phyloP scores from a whole-genome alignment of 2,797 vertebrate species.

The Lemur catta region DNA sequence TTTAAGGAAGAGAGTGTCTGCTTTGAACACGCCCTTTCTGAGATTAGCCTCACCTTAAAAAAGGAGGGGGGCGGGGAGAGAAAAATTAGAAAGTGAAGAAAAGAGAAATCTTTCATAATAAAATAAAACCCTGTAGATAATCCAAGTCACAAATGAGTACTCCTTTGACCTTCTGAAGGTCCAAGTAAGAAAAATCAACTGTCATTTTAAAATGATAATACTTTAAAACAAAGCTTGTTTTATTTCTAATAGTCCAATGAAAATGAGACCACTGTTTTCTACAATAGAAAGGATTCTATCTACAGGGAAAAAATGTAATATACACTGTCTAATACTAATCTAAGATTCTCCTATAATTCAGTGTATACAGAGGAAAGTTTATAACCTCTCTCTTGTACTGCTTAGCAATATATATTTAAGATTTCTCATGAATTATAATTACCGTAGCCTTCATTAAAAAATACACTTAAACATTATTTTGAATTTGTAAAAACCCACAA shows the following conservation, averaged over 20 bases:
- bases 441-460: background rate
- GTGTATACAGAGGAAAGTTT: background rate
- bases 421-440: background rate
- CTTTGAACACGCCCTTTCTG: slow-evolving; percentile 84
- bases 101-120: background rate
- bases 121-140: background rate
- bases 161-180: slow-evolving; percentile 1
- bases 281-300: background rate
- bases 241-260: background rate
- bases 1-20: slow-evolving; percentile 79
- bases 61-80: background rate
- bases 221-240: background rate
- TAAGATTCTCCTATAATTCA: background rate
- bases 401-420: background rate
- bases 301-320: background rate
- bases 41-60: slow-evolving; percentile 89
- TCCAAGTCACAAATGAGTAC: background rate
- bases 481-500: background rate
- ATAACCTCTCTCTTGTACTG: background rate
- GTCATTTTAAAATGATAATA: background rate
- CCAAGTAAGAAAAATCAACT: slow-evolving; percentile 6
- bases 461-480: background rate
- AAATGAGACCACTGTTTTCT: background rate
- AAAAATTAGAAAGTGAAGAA: background rate
- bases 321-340: background rate